A percentile compares a stretch with the other conserved stretches of the same genome.
Conservation (phyloP, 2,113 vertebrate species). For the Hemiprocne comata region DNA sequence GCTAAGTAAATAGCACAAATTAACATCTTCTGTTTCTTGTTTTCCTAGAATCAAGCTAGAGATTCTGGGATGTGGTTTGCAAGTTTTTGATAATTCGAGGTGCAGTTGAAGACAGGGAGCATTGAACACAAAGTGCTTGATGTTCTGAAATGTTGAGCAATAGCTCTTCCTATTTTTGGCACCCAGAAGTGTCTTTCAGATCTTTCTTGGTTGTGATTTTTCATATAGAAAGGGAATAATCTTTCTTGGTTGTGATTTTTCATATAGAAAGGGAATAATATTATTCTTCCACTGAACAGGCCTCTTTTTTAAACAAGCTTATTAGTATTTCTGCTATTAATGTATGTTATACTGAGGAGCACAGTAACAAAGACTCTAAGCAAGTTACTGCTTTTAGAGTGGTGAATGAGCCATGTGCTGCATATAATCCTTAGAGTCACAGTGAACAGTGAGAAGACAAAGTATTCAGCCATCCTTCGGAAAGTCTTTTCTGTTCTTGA, state of each 20-base stretch:
- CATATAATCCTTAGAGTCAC: background rate
- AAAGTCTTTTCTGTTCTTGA: background rate
- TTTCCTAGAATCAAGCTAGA: background rate
- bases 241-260: background rate
- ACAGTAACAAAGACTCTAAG: background rate
- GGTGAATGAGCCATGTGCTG: background rate
- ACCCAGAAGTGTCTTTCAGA: background rate
- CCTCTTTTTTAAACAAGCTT: background rate
- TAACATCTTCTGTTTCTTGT: background rate
- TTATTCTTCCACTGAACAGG: background rate
- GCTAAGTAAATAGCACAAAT: background rate
- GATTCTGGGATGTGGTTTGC: background rate
- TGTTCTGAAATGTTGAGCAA: background rate
- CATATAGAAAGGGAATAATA: background rate
- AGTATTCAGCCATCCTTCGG: background rate
- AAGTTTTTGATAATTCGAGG: background rate
- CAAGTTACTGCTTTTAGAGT: background rate
- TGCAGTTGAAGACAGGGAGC: background rate
- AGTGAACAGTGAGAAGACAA: background rate
- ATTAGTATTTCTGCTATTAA: background rate
- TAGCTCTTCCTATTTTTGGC: background rate
- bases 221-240: background rate
- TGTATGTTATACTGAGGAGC: background rate
- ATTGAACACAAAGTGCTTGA: fast-evolving
- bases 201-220: background rate